These are phyloP conservation scores for Fissipunctia ypsillon DNA, from an alignment of 2,888 invertebrate genomes.

Conservation along the genomic window DNA sequence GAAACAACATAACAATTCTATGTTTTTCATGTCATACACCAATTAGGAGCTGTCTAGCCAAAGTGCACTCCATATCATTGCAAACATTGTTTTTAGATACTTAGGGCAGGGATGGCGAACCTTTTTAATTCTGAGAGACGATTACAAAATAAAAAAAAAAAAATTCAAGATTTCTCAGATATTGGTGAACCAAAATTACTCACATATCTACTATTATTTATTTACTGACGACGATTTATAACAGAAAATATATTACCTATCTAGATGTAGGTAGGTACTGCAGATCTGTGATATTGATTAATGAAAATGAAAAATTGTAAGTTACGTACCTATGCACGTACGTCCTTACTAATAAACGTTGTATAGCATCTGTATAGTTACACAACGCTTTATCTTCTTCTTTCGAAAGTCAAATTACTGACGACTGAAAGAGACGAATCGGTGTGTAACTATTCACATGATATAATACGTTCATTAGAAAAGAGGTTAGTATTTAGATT, in stretches of 20 bases:
- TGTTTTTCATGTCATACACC: conserved; percentile 23
- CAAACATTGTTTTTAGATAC: conserved; percentile 23
- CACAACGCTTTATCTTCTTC: too few species aligned
- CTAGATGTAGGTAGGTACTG: neutral
- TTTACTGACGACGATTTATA: neutral
- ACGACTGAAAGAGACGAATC: too few species aligned
- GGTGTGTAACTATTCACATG: too few species aligned
- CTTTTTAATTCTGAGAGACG: neutral
- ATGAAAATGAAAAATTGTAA: too few species aligned
- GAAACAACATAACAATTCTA: neutral
- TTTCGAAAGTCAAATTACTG: too few species aligned
- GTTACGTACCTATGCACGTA: too few species aligned
- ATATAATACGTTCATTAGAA: too few species aligned
- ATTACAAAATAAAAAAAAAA: neutral
- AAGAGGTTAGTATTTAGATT: neutral
- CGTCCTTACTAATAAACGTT: too few species aligned
- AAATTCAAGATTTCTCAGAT: neutral
- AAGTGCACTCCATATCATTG: conserved; percentile 47
- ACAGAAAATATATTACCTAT: neutral
- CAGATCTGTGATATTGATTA: neutral
- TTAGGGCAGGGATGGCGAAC: neutral
- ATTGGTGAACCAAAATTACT: neutral
- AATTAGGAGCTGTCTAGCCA: conserved; percentile 41
- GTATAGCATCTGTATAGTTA: too few species aligned
- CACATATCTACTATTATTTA: neutral